Percentiles rank a stretch among this genome's conserved stretches.
phyloP scores from a whole-genome alignment of 2,888 invertebrate genomes.

The Agonopterix heracliana region DNA sequence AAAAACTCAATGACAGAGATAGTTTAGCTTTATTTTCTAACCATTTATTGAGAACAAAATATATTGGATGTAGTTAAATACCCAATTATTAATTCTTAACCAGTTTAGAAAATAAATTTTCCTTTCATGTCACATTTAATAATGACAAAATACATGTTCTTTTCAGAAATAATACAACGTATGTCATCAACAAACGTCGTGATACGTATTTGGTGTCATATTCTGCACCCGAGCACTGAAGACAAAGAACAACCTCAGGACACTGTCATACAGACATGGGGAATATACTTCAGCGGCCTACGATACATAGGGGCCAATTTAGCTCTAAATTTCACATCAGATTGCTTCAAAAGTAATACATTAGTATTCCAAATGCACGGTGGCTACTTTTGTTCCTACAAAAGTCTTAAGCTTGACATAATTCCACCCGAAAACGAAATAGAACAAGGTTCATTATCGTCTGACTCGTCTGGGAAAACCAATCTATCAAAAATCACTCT shows the following conservation, averaged over 20 bases:
- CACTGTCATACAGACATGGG: slow-evolving; percentile 85
- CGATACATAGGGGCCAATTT: slow-evolving; percentile 83
- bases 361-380: slow-evolving; percentile 92
- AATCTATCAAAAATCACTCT: slow-evolving; percentile 53
- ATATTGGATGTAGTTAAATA: too few species aligned
- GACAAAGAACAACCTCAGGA: slow-evolving; percentile 55
- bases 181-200: slow-evolving; percentile 69
- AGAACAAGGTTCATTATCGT: slow-evolving; percentile 59
- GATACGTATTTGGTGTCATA: slow-evolving; percentile 67
- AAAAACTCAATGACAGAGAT: too few species aligned
- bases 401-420: slow-evolving; percentile 67
- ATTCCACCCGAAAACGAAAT: slow-evolving; percentile 63
- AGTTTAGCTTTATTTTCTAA: too few species aligned
- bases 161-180: slow-evolving; percentile 63
- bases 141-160: too few species aligned
- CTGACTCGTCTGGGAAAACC: slow-evolving; percentile 58
- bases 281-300: slow-evolving; percentile 89
- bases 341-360: slow-evolving; percentile 82
- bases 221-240: slow-evolving; percentile 30
- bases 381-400: slow-evolving; percentile 85
- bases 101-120: too few species aligned
- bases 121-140: too few species aligned
- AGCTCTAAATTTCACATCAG: slow-evolving; percentile 80
- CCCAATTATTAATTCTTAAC: too few species aligned
- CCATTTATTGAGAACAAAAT: too few species aligned